Base-by-base conservation (phyloP, 2,113 vertebrate genomes). In the Excalfactoria chinensis region DNA sequence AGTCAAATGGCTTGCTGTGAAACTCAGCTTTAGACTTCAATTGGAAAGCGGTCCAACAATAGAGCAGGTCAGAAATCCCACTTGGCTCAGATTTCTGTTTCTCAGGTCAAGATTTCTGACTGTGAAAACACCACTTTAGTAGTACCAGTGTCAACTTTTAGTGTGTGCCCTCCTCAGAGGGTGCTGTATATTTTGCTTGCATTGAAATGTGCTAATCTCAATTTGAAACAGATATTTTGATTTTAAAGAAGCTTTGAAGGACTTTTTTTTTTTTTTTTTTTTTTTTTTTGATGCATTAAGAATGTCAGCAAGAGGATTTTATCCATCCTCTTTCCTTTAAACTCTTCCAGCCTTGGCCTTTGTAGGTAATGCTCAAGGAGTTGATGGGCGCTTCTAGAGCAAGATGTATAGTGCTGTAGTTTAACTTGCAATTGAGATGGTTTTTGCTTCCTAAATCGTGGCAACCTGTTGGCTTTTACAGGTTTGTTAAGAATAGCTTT, bases 21-120 rank as follows among this genome's bases (percentile, higher is more conserved):
- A 85, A 41, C 74, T 69, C n/a, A 19, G 88, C 60, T 43, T 6
- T 2, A 74, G 90, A 40, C n/a, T 78, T 48, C 9, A 22, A 69
- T 51, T 35, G 74, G 90, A 90, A 92, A 92, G 71, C 40, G 41
- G 37, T 88, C 84, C 92, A 96, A 41, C 10, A 7, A 41, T 21
- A 25, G 53, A 88, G 49, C 80, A 89, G 84, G 74, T 92, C 40
- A 51, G 53, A 92, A 94, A 76, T 79, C 92, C 25, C 19, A 2
- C 41, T 86, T 86, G 90, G 84, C 77, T 84, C 49, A 23, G 70
- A 51, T 26, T 11, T 28, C 10, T 64, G 32, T 35, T 93, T 55
- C 84, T 91, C 11, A 0, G 71, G 53, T 62, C 23, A 34, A 5
- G n/a, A 32, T 44, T 64, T 66, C 70, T 78, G 71, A 76, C 37